Percentiles rank a stretch among this genome's conserved stretches.
Conservation (phyloP, 2,113 vertebrate species). For the Dipodomys stephensi region DNA sequence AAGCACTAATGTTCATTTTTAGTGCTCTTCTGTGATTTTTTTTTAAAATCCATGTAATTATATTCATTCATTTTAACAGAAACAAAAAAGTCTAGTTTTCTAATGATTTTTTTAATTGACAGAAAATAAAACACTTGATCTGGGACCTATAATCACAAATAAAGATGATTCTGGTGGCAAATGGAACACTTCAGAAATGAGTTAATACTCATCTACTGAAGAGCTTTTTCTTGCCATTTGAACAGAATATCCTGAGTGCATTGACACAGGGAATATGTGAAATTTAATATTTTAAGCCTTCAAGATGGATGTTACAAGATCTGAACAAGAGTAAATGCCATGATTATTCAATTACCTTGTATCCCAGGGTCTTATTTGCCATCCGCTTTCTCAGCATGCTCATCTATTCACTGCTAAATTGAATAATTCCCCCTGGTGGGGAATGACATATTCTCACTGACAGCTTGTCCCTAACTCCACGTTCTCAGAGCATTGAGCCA, state of each 20-base stretch:
- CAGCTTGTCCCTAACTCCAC: constrained; percentile 28
- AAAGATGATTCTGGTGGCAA: not conserved
- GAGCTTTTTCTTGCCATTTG: not conserved
- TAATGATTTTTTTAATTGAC: not conserved
- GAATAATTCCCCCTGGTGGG: constrained; percentile 53
- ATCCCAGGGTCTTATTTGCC: constrained; percentile 46
- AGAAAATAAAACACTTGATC: not conserved
- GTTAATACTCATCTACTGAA: not conserved
- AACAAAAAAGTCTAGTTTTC: not conserved
- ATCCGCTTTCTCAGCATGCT: constrained; percentile 43
- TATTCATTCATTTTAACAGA: constrained; percentile 30
- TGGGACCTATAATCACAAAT: not conserved
- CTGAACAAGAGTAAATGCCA: constrained; percentile 46
- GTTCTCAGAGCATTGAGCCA: not conserved
- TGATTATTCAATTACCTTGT: constrained; percentile 71
- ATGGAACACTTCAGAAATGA: constrained; percentile 9
- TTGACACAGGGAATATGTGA: constrained; percentile 23
- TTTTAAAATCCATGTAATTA: not conserved
- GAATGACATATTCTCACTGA: not conserved
- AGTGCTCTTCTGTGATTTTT: constrained; percentile 19
- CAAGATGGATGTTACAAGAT: constrained; percentile 46
- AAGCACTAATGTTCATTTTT: constrained; percentile 10
- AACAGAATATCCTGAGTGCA: not conserved
- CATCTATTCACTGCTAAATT: constrained; percentile 68
- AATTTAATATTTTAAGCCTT: constrained; percentile 45